Evolutionary conservation across 2,797 vertebrate genomes (phyloP).

Genomic region (Bradypodion pumilum): DNA sequence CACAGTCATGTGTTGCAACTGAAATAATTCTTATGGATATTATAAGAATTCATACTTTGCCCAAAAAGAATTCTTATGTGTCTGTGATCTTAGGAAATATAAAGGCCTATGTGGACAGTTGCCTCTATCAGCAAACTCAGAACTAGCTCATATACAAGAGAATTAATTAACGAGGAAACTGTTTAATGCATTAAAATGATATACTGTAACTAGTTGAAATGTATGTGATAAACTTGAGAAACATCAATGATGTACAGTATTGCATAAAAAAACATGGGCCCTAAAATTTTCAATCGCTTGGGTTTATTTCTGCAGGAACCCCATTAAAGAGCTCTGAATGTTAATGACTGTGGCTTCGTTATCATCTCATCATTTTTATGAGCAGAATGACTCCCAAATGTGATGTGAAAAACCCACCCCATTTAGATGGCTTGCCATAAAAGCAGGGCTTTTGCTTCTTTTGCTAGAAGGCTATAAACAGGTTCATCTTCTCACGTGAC

Average conservation of each 20-base stretch:
- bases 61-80: neutral
- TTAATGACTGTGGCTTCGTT: slow-evolving; percentile 17
- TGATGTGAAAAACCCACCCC: slow-evolving; percentile 8
- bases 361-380: slow-evolving; percentile 12
- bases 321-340: slow-evolving; percentile 20
- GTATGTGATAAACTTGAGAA: slow-evolving; percentile 8
- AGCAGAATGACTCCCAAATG: slow-evolving; percentile 14
- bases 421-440: slow-evolving; percentile 26
- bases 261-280: neutral
- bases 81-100: neutral
- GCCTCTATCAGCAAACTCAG: neutral
- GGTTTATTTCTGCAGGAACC: slow-evolving; percentile 31
- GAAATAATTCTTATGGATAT: neutral
- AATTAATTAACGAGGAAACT: slow-evolving; percentile 6
- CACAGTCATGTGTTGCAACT: neutral
- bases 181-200: slow-evolving; percentile 1
- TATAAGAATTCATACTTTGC: too few relatives aligned
- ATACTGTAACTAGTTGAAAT: neutral
- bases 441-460: neutral
- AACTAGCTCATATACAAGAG: neutral
- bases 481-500: slow-evolving; percentile 1
- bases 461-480: slow-evolving; percentile 9
- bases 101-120: neutral
- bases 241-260: neutral
- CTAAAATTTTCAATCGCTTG: slow-evolving; percentile 22